Evolutionary conservation across 2,888 invertebrate genomes (phyloP).

Genomic region (Microchrysa polita): DNA sequence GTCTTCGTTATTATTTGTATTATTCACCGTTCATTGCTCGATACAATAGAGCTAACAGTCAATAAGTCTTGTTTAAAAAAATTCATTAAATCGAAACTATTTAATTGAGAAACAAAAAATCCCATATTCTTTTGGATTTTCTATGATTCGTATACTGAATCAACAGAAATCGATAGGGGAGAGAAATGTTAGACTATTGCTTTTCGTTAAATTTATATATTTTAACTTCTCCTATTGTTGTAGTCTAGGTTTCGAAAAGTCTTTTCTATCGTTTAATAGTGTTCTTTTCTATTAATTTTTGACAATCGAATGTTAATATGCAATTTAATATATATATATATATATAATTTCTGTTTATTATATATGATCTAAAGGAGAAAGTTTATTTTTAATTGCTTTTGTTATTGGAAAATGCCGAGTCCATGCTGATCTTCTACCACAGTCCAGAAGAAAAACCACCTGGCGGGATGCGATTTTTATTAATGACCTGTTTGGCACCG

Average conservation of each 20-base stretch:
- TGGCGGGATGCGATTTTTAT: conserved; percentile 65
- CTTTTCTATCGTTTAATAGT: neutral
- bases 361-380: conserved; percentile 13
- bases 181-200: conserved; percentile 5
- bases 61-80: too few relatives aligned
- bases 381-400: conserved; percentile 17
- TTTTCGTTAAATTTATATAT: conserved; percentile 12
- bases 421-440: conserved; percentile 59
- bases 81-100: too few relatives aligned
- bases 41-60: too few relatives aligned
- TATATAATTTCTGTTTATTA: neutral
- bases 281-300: conserved; percentile 30
- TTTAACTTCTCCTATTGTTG: neutral
- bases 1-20: neutral
- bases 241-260: neutral
- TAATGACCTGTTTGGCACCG: conserved; percentile 62
- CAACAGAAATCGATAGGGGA: neutral
- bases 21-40: neutral
- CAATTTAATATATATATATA: conserved; percentile 14
- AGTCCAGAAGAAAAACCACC: conserved; percentile 65
- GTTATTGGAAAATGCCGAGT: neutral
- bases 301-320: conserved; percentile 6
- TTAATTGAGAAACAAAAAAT: too few relatives aligned
- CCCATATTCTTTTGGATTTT: conserved; percentile 22
- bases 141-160: conserved; percentile 33